phyloP scores from a whole-genome alignment of 92 coral and sea anemone species.

The Virgularia gustaviana region DNA sequence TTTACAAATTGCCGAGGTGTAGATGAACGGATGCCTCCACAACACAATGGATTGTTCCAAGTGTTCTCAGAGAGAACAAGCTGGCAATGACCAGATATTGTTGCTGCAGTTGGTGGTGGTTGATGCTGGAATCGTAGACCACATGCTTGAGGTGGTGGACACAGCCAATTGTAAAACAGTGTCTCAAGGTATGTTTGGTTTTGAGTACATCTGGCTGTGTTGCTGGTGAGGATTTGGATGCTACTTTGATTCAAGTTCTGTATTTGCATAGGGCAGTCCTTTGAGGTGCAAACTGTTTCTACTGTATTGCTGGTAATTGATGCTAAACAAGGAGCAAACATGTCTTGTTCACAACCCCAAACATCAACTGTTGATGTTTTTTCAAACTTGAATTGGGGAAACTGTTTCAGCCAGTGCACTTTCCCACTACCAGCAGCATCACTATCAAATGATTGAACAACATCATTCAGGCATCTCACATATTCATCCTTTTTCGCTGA shows the following conservation, averaged over 20 bases:
- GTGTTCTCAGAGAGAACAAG: neutral
- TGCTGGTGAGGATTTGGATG: neutral
- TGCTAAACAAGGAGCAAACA: no score
- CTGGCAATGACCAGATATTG: neutral
- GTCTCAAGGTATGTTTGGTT: neutral
- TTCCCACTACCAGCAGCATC: conserved; percentile 3
- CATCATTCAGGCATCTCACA: neutral
- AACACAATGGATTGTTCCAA: neutral
- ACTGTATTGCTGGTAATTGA: no score
- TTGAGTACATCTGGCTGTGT: neutral
- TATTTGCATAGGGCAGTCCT: neutral
- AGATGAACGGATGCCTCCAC: neutral
- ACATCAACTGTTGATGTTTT: conserved; percentile 22
- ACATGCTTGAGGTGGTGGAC: neutral
- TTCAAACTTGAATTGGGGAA: conserved; percentile 21
- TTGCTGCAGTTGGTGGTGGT: conserved; percentile 4
- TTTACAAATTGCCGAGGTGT: neutral
- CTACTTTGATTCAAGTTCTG: neutral
- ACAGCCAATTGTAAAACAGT: conserved; percentile 1
- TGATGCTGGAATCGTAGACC: neutral
- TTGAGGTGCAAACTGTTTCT: neutral
- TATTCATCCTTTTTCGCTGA: neutral
- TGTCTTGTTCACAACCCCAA: conserved; percentile 29
- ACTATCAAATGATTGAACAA: neutral
- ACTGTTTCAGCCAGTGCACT: conserved; percentile 17